Evolutionary conservation across 2,888 invertebrate genomes (phyloP), one percentile per base, ranked within the genome.

Genomic region (Agrypnus murinus): DNA sequence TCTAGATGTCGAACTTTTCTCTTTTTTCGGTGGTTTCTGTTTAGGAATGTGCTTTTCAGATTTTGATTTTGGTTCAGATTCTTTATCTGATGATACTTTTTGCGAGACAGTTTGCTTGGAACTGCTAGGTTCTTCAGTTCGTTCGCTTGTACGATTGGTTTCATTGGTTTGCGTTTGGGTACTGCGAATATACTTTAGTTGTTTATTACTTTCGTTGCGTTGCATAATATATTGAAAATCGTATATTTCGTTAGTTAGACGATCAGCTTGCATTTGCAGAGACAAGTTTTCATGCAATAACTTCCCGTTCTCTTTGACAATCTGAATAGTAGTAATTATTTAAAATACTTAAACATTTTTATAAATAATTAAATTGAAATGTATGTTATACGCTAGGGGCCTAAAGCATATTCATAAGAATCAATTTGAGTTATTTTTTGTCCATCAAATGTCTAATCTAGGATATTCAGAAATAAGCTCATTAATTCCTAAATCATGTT

Each of bases 211-310:
- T 59, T 84, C 82, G 55, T 77, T 80, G 71, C 78, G 80, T 5
- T 80, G 74, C 65, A 80, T 74, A 8, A 77, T 63, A 17, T 80
- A 72, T 72, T 81, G 82, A 4, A 82, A 38, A 59, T 78, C 79
- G 58, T 83, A 81, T 32, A 80, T 73, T 76, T 82, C 80, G 12
- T 75, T 57, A 64, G 78, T 76, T 40, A 84, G 64, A 59, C 81
- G 79, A 63, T 85, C 85, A 5, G 84, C 75, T 77, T 85, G 81
- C 50, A 83, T 75, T 77, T 85, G 85, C 31, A 85, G 77, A 67
- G 81, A 81, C 2, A 86, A 72, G 72, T 85, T 86, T 75, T 86
- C 85, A 66, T 86, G 84, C n/a, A 85, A 81, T 71, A 86, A 74
- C 32, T 80, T 80, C 63, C 84, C 83, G 68, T 86, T 86, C 69